Evolutionary conservation across 37 sponge, comb jelly and placozoan genomes (phyloP).

Genomic region (Cladorhizidae sp.): DNA sequence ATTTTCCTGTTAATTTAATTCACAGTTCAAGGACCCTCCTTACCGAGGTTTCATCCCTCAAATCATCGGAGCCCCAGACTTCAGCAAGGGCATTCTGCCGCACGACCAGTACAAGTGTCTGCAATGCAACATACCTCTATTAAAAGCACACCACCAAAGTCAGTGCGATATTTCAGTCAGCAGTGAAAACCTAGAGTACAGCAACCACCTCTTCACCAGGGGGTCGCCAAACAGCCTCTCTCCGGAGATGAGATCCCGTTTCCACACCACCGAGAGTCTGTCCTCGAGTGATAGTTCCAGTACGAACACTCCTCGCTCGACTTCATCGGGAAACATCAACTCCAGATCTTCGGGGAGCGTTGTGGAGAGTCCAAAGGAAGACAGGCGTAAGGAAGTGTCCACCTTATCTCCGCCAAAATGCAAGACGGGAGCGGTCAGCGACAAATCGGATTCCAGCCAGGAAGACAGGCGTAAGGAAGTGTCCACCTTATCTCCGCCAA

Average conservation of each 20-base stretch:
- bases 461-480: no score
- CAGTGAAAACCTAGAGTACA: neutral
- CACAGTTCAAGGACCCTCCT: slow-evolving; percentile 18
- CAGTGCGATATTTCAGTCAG: neutral
- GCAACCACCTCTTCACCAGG: no score
- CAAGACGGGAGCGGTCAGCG: no score
- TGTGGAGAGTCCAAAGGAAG: no score
- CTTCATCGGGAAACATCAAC: neutral
- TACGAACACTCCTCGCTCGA: neutral
- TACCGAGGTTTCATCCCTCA: slow-evolving; percentile 16
- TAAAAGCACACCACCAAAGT: slow-evolving; percentile 8
- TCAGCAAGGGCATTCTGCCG: slow-evolving; percentile 5
- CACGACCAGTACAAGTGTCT: slow-evolving; percentile 35
- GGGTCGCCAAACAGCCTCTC: neutral
- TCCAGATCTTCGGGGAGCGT: neutral
- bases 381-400: neutral
- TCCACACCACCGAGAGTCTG: slow-evolving; percentile 3
- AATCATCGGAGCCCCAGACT: slow-evolving; percentile 3
- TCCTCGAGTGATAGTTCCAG: neutral
- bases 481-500: no score
- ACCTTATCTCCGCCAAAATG: no score
- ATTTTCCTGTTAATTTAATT: no score
- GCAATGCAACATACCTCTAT: slow-evolving; percentile 29
- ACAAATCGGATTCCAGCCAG: no score
- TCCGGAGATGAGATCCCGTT: neutral